phyloP scores from a whole-genome alignment of 2,113 vertebrate genomes.

The human (Homo sapiens) region GRCh38 chr14:100122001-100122500 shows the following conservation, averaged over 20 bases:
- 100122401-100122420: background rate
- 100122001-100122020: too few relatives aligned
- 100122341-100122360: background rate
- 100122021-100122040: background rate
- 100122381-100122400: background rate
- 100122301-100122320: rapidly evolving
- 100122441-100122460: rapidly evolving
- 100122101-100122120: background rate
- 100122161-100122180: background rate
- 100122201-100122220: background rate
- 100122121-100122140: background rate
- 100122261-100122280: background rate
- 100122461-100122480: rapidly evolving
- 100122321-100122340: background rate
- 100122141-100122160: background rate
- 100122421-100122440: background rate
- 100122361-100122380: too few relatives aligned
- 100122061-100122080: background rate
- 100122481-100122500: background rate
- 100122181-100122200: background rate
- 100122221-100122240: background rate
- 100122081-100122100: rapidly evolving
- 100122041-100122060: background rate
- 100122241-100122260: background rate
- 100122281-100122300: rapidly evolving